A percentile compares a stretch with the other conserved stretches of the same genome.
These are phyloP conservation scores for Brachionus calyciflorus DNA, from an alignment of 1,140 invertebrate species.

Conservation along the genomic window DNA sequence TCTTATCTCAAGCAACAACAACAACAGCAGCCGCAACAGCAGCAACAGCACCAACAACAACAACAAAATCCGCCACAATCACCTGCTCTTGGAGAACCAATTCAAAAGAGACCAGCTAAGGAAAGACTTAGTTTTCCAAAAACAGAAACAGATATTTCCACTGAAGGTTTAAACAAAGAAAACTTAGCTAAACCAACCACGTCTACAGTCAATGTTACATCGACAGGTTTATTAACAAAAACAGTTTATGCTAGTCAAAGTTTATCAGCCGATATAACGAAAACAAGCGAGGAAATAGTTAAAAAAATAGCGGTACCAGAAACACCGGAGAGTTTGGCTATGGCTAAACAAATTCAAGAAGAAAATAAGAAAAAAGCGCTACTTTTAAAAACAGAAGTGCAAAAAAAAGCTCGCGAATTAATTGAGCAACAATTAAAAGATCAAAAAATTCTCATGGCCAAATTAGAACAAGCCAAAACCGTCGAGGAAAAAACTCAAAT, in stretches of 20 bases:
- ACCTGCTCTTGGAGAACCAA: neutral
- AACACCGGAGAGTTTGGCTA: neutral
- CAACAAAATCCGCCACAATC: neutral
- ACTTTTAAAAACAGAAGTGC: slow-evolving; percentile 14
- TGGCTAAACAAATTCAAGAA: slow-evolving; percentile 36
- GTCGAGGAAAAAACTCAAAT: slow-evolving; percentile 46
- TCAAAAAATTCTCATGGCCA: slow-evolving; percentile 33
- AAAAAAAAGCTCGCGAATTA: slow-evolving; percentile 23
- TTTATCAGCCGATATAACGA: neutral
- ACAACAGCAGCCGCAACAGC: neutral
- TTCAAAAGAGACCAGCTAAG: slow-evolving; percentile 8
- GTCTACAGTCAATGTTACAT: neutral
- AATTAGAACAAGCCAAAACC: slow-evolving; percentile 24
- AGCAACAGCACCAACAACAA: neutral
- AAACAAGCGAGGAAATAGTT: neutral
- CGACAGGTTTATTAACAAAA: neutral
- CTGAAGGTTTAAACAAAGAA: slow-evolving; percentile 17
- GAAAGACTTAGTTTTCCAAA: slow-evolving; percentile 1
- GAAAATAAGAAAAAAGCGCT: slow-evolving; percentile 39
- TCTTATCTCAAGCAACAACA: slow-evolving; percentile 19
- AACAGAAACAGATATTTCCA: neutral
- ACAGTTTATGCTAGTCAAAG: neutral
- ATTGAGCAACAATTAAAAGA: slow-evolving; percentile 41
- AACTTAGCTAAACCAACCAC: neutral
- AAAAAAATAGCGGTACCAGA: neutral